phyloP scores from a whole-genome alignment of 2,113 vertebrate genomes.

The Entelurus aequoreus region DNA sequence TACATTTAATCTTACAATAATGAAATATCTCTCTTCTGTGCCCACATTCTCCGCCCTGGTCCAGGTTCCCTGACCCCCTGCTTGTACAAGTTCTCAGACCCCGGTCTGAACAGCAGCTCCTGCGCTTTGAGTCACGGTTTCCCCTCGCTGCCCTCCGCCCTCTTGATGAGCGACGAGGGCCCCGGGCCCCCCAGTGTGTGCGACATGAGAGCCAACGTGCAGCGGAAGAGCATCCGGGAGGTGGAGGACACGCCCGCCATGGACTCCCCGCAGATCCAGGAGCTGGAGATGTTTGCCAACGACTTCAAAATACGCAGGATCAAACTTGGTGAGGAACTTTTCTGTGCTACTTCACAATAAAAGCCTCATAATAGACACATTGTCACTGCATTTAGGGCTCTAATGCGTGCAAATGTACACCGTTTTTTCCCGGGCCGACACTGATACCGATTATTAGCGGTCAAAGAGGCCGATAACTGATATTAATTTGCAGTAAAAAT shows the following conservation, averaged over 20 bases:
- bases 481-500: no score
- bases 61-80: constrained; percentile 87
- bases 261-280: constrained; percentile 94
- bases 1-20: no score
- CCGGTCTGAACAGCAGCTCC: constrained; percentile 76
- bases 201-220: constrained; percentile 87
- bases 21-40: no score
- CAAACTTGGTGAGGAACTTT: constrained; percentile 79
- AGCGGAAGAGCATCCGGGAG: constrained; percentile 78
- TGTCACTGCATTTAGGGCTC: no score
- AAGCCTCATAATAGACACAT: no score
- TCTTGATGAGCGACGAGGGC: constrained; percentile 78
- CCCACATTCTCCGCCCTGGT: background rate
- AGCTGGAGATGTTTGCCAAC: constrained; percentile 95
- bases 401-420: no score
- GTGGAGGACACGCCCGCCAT: constrained; percentile 82
- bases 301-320: constrained; percentile 96
- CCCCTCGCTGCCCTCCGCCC: constrained; percentile 78
- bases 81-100: constrained; percentile 94
- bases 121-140: constrained; percentile 85
- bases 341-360: no score
- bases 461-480: no score
- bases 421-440: no score
- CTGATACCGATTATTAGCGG: no score
- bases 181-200: constrained; percentile 42